Evolutionary conservation across 1,140 invertebrate species (phyloP), one percentile per base, ranked within the genome.

Genomic region (Acromyrmex charruanus): DNA sequence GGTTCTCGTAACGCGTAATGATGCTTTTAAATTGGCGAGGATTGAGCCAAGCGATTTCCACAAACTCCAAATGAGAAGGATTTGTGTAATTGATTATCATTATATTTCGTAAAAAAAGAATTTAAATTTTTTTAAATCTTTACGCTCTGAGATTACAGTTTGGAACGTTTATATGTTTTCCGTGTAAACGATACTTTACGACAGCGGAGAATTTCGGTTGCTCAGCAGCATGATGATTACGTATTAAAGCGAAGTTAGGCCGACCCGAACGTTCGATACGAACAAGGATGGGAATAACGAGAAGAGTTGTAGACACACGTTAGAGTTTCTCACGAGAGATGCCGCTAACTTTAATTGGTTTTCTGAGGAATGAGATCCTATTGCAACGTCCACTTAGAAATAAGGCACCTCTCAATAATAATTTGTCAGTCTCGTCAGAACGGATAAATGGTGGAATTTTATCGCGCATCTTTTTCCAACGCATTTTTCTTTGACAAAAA

Each of bases 281-380:
- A 65, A 21, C 74, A 25, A 68, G 59, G 61, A 65, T 39, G 51
- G 31, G 31, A 55, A 65, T 77, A 85, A 79, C 74, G 63, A 55
- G 74, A 85, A 85, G 39, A 44, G 21, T 85, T 85, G 31, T 65
- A 68, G 49, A 55, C 49, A 55, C 31, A 85, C 31, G 39, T 31
- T 85, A 55, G 58, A 77, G 61, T 85, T 79, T 55, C 82, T 85
- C 82, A 77, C 82, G 59, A 77, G 72, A 74, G 82, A 74, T 58
- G 59, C 74, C 74, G 72, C 72, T 66, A 85, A 85, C 72, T 85
- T 85, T 85, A 85, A 85, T 85, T 85, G 82, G 74, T 85, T 85
- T 79, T 85, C 82, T 85, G 63, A 85, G 74, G n/a, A 58, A 58
- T 31, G 61, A 65, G 74, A 66, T 85, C 82, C 59, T 66, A 77